Evolutionary conservation across 2,797 vertebrate species (phyloP).

Genomic region (Huso huso): DNA sequence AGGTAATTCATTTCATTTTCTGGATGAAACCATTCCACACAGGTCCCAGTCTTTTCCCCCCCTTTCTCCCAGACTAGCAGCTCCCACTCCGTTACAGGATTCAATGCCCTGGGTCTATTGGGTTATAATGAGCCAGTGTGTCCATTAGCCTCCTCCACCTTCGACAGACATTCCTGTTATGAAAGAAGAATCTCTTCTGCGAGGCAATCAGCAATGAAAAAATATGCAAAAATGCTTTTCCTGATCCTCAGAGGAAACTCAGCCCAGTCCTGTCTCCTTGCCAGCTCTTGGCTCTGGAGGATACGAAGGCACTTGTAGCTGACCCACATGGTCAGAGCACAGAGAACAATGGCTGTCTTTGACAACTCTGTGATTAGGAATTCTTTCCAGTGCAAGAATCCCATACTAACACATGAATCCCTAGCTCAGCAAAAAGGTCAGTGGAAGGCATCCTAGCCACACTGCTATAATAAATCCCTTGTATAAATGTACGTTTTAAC

Average conservation of each 20-base stretch:
- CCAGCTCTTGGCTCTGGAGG: conserved; percentile 60
- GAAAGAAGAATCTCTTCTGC: conserved; percentile 57
- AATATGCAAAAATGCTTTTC: conserved; percentile 71
- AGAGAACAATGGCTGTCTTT: conserved; percentile 72
- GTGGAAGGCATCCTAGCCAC: conserved; percentile 56
- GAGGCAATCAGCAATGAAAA: conserved; percentile 51
- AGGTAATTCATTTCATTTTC: no score
- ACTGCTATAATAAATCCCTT: conserved; percentile 38
- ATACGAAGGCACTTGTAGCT: conserved; percentile 62
- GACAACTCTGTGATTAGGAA: conserved; percentile 65
- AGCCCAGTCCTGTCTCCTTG: conserved; percentile 54
- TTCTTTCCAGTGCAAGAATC: conserved; percentile 66
- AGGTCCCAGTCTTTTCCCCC: not conserved
- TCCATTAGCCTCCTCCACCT: conserved; percentile 45
- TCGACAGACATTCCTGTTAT: conserved; percentile 58
- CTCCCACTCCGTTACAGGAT: no score
- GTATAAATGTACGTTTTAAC: conserved; percentile 28
- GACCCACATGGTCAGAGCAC: conserved; percentile 63
- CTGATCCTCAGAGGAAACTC: conserved; percentile 66
- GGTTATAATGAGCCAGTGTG: conserved; percentile 33
- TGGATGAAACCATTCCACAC: no score
- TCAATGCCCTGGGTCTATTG: no score
- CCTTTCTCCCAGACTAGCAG: not conserved
- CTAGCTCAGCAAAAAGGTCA: conserved; percentile 60
- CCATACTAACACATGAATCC: conserved; percentile 66